Conservation (phyloP, 2,888 invertebrate species). For the Xestobium rufovillosum region DNA sequence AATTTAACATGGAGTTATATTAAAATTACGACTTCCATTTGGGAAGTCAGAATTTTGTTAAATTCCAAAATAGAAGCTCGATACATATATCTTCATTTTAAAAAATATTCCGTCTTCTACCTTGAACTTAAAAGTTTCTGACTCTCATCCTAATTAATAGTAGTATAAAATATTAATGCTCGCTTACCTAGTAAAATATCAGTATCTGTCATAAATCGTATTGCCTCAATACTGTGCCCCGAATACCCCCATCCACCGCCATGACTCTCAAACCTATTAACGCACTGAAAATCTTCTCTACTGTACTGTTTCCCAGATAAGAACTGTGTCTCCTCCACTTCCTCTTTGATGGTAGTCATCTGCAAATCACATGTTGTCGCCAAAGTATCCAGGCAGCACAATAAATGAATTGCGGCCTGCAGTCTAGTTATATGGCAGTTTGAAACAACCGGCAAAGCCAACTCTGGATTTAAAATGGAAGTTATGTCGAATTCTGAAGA, state of each 20-base stretch:
- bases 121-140: no score
- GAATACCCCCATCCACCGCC: conserved; percentile 99
- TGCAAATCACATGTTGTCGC: conserved; percentile 70
- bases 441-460: conserved; percentile 68
- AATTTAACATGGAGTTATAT: no score
- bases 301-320: conserved; percentile 56
- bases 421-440: conserved; percentile 69
- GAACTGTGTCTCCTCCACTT: conserved; percentile 45
- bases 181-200: conserved; percentile 68
- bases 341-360: conserved; percentile 46
- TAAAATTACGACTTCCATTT: no score
- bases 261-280: conserved; percentile 88
- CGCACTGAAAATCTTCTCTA: conserved; percentile 73
- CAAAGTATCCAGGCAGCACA: conserved; percentile 84
- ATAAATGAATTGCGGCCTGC: conserved; percentile 83
- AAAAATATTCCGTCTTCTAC: no score
- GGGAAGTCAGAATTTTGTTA: no score
- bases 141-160: no score
- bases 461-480: conserved; percentile 70
- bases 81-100: no score
- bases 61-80: no score
- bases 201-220: conserved; percentile 88
- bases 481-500: conserved; percentile 37
- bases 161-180: no score
- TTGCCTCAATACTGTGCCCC: conserved; percentile 92